Base-by-base conservation (phyloP, 2,888 invertebrate species). In the Aspidiotus destructor region DNA sequence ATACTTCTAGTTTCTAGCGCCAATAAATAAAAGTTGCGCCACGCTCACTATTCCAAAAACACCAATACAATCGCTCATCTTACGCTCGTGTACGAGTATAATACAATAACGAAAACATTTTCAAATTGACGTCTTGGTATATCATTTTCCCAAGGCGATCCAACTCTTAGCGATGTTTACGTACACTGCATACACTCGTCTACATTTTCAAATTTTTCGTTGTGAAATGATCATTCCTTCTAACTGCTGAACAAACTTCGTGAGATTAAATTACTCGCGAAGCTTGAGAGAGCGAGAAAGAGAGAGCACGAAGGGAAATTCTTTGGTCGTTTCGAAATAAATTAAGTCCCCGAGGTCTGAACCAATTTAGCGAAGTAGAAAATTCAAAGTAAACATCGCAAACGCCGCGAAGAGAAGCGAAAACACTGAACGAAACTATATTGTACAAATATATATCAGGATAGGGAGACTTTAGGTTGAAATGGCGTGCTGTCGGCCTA, bases 321-420 rank as follows among this genome's bases (percentile, higher is more conserved):
- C 63, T 63, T 54, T 53, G 53, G 63, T 63, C 63, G 63, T 63
- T 63, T 3, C 63, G 54, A 63, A 63, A 63, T 63, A 63, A 63
- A 63, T 63, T 63, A 63, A 63, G 63, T 63, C 63, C 63, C 63
- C 63, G 63, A 63, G 63, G 63, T 63, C 63, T 63, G 62, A 61
- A 52, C 62, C 63, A 63, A 63, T 63, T 63, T 63, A 63, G 63
- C 52, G 63, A 63, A 63, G 63, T 63, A 63, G 54, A 63, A 63
- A 63, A 63, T 63, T 63, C 54, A 63, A 63, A 63, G 63, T 63
- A 63, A 63, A 63, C 63, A 63, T 28, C 28, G 28, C 28, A 28
- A 28, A 28, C 28, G 28, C 28, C 28, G 28, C 63, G 63, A 63
- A 63, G 28, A 28, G 54, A n/a, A 48, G 28, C 28, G 28, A 28